Conservation (phyloP, 2,797 vertebrate genomes). For the Takifugu ocellatus region DNA sequence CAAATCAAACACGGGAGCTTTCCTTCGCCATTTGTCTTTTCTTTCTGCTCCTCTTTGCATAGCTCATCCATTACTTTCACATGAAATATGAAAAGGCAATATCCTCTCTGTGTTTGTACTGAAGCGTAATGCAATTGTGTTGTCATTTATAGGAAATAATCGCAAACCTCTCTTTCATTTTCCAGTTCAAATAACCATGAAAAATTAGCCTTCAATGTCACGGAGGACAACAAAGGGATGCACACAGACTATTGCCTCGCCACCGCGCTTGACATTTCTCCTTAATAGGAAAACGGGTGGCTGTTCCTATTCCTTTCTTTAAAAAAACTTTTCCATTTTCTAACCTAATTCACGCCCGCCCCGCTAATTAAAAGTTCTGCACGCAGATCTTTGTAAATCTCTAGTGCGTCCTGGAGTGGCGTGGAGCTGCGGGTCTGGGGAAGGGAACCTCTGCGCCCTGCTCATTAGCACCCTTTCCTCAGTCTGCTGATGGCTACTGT, state of each 20-base stretch:
- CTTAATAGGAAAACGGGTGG: constrained; percentile 81
- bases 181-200: constrained; percentile 99
- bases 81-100: constrained; percentile 93
- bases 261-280: constrained; percentile 82
- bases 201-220: constrained; percentile 98
- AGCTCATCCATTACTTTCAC: constrained; percentile 85
- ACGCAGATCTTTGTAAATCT: constrained; percentile 74
- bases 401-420: constrained; percentile 31
- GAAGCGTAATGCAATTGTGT: constrained; percentile 96
- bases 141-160: constrained; percentile 99
- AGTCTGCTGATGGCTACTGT: constrained; percentile 58
- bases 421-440: constrained; percentile 43
- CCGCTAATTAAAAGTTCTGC: constrained; percentile 80
- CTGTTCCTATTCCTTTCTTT: constrained; percentile 73
- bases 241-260: constrained; percentile 73
- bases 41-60: constrained; percentile 81
- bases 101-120: constrained; percentile 90
- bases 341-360: constrained; percentile 53
- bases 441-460: constrained; percentile 40
- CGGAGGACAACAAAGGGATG: constrained; percentile 86
- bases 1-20: constrained; percentile 78
- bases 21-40: constrained; percentile 79
- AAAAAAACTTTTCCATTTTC: constrained; percentile 54
- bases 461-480: constrained; percentile 56
- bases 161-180: constrained; percentile 93